These are phyloP conservation scores for Capitulum mitella DNA, from an alignment of 2,888 invertebrate species.

Conservation along the genomic window DNA sequence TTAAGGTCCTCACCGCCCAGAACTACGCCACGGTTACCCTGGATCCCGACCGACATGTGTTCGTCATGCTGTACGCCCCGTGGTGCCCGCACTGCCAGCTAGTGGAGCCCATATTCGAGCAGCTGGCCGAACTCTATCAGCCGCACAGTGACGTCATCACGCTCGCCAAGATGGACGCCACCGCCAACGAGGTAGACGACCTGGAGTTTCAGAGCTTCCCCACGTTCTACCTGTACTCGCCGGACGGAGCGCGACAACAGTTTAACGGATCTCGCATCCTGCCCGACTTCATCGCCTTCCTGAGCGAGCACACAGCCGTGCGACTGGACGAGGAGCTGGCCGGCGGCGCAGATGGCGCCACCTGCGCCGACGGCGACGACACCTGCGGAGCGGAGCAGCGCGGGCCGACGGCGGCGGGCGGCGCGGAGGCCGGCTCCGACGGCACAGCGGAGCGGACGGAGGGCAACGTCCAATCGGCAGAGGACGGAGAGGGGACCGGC, in stretches of 20 bases:
- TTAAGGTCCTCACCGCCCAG: constrained; percentile 18
- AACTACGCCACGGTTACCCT: constrained; percentile 11
- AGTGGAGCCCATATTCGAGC: constrained; percentile 13
- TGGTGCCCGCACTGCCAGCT: constrained; percentile 28
- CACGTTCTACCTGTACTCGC: constrained; percentile 26
- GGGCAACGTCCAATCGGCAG: too few relatives aligned
- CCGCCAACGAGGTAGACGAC: constrained; percentile 26
- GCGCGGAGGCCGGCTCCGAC: background rate
- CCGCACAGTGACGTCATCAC: background rate
- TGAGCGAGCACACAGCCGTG: background rate
- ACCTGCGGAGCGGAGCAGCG: too few relatives aligned
- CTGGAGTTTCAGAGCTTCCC: constrained; percentile 23
- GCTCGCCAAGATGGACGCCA: constrained; percentile 27
- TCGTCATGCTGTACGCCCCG: constrained; percentile 27
- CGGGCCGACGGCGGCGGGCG: background rate
- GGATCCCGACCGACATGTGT: constrained; percentile 8
- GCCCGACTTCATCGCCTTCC: background rate
- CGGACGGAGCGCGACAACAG: background rate
- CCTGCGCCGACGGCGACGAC: background rate
- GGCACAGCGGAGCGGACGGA: background rate
- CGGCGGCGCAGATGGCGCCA: background rate
- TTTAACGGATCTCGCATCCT: background rate
- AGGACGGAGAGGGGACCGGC: background rate
- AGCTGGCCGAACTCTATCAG: background rate
- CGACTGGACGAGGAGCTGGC: background rate